Base-by-base conservation (phyloP, 2,888 invertebrate genomes). In the Stenodema calcarata region DNA sequence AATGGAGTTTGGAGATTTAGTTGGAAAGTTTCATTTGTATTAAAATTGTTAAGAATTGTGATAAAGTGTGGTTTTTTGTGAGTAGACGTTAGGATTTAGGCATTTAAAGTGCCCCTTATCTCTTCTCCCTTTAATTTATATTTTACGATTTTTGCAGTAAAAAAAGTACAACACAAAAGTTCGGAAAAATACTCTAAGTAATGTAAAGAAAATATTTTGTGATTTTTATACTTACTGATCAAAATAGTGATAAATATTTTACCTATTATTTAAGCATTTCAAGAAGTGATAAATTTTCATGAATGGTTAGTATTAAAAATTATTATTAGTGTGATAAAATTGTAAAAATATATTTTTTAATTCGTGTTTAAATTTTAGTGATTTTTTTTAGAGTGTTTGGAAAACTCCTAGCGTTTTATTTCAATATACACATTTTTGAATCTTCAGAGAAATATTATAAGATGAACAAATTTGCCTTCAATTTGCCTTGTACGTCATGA, bases 251-350 rank as follows among this genome's bases (percentile, higher is more conserved):
- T 86, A 86, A 78, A 86, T 41, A 28, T 84, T 70, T 28, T 73
- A 73, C 30, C 73, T 76, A 79, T 84, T 73, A 44, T 79, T 79
- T 79, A 86, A 86, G 79, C 69, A 69, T 86, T 86, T 62, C 69
- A 73, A 28, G 79, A 86, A 86, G 86, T 86, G 86, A 86, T 86
- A 86, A 62, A 69, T 86, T 86, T 54, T 79, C 69, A 79, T 86
- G n/a, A 79, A 86, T 86, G 47, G 62, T 86, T 86, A 86, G 86
- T 86, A 79, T 79, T 86, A 79, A 78, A 86, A 78, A 73, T 86
- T 70, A 84, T 84, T 44, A 84, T 79, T 86, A 79, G 78, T 79
- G 86, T 86, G 79, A 86, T 86, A 86, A 86, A 79, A 86, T 86
- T 86, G 78, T 85, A 50, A 79, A 79, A 86, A 78, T 78, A 79